Evolutionary conservation across 2,888 invertebrate species (phyloP).

Genomic region (Invenusta paracnida): DNA sequence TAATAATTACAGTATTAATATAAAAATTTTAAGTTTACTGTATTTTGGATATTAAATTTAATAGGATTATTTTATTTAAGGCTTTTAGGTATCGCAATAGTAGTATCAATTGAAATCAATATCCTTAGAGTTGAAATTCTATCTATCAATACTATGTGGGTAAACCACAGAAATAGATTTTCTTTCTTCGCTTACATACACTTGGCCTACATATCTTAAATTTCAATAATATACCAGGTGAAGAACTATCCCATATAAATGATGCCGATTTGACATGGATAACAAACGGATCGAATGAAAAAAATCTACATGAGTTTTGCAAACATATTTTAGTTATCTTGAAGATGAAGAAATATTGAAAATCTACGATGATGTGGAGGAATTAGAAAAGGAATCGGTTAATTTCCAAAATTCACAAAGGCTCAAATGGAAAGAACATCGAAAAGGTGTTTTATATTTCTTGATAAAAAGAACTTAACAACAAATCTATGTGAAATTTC

Average conservation of each 20-base stretch:
- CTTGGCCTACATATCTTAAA: not conserved
- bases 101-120: no score
- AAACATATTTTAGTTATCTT: no score
- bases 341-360: not conserved
- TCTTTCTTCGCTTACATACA: not conserved
- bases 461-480: not conserved
- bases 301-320: no score
- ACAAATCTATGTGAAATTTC: not conserved
- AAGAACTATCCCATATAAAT: not conserved
- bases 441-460: not conserved
- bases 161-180: not conserved
- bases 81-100: no score
- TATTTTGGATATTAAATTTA: no score
- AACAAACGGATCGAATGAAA: not conserved
- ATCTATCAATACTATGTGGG: no score
- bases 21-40: no score
- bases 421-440: slow-evolving; percentile 11
- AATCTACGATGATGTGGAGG: not conserved
- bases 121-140: no score
- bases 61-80: no score
- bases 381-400: not conserved
- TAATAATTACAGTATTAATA: no score
- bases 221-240: not conserved
- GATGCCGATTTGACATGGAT: not conserved
- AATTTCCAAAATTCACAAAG: not conserved